phyloP scores from a whole-genome alignment of 1,140 invertebrate genomes.

The Laodelphax striatellus region DNA sequence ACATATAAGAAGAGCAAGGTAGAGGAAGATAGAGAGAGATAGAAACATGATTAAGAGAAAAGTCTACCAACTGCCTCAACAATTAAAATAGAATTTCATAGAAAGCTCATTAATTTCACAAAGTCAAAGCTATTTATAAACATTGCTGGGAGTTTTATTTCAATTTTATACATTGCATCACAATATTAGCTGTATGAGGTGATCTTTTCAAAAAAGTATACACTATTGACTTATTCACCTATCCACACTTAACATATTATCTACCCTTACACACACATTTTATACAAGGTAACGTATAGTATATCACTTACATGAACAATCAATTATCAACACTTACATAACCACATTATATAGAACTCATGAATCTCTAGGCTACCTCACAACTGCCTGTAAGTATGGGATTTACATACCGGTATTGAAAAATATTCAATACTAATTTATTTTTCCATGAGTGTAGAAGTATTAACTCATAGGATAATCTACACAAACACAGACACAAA shows the following conservation, averaged over 20 bases:
- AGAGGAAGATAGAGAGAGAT: not conserved
- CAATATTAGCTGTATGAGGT: constrained; percentile 15
- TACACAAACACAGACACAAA: too few relatives aligned
- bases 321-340: not conserved
- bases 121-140: not conserved
- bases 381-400: too few relatives aligned
- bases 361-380: too few relatives aligned
- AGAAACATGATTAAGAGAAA: not conserved
- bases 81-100: too few relatives aligned
- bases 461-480: too few relatives aligned
- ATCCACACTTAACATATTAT: not conserved
- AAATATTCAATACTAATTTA: too few relatives aligned
- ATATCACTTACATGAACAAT: not conserved
- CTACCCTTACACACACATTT: constrained; percentile 6
- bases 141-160: not conserved
- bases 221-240: constrained; percentile 4
- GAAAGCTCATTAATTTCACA: not conserved
- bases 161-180: constrained; percentile 12
- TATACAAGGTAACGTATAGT: constrained; percentile 1
- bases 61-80: not conserved
- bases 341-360: not conserved
- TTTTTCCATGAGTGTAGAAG: too few relatives aligned
- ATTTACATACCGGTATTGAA: too few relatives aligned
- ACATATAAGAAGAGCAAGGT: not conserved
- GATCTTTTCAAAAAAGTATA: constrained; percentile 4